Conservation (phyloP, 2,113 vertebrate species). For the Leptobrachium ailaonicum region DNA sequence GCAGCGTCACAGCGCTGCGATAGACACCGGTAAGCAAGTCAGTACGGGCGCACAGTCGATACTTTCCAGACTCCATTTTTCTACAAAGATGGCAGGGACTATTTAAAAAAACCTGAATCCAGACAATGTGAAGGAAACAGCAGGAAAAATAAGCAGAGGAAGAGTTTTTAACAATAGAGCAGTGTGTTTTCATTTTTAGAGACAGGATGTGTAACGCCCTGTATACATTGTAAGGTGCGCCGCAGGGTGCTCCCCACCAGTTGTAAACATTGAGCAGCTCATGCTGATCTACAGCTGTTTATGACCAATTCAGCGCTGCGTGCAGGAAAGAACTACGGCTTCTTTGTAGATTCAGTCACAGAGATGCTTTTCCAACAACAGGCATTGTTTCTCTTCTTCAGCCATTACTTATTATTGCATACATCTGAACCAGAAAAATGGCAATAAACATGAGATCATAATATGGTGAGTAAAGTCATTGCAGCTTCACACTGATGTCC, state of each 20-base stretch:
- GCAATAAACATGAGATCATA: neutral
- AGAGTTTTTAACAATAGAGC: conserved; percentile 13
- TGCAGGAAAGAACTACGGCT: neutral
- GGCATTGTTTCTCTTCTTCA: too few species aligned
- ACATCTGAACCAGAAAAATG: neutral
- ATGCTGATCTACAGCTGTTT: conserved; percentile 32
- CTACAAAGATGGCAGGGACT: too few species aligned
- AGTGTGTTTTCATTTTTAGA: neutral
- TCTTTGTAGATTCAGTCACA: neutral
- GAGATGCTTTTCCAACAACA: too few species aligned
- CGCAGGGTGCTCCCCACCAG: neutral
- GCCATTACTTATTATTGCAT: neutral
- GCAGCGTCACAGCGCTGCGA: too few species aligned
- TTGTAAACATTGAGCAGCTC: conserved; percentile 14
- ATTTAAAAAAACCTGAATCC: too few species aligned
- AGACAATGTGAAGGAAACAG: neutral
- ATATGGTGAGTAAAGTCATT: neutral
- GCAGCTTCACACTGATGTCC: neutral
- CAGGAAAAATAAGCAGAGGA: conserved; percentile 1
- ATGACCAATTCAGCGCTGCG: neutral
- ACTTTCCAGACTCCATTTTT: neutral
- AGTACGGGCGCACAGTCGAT: neutral
- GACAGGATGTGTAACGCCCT: conserved; percentile 14
- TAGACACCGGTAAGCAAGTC: neutral
- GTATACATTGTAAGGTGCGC: neutral